Base-by-base conservation (phyloP, 2,888 invertebrate genomes). In the Dermolepida albohirtum region DNA sequence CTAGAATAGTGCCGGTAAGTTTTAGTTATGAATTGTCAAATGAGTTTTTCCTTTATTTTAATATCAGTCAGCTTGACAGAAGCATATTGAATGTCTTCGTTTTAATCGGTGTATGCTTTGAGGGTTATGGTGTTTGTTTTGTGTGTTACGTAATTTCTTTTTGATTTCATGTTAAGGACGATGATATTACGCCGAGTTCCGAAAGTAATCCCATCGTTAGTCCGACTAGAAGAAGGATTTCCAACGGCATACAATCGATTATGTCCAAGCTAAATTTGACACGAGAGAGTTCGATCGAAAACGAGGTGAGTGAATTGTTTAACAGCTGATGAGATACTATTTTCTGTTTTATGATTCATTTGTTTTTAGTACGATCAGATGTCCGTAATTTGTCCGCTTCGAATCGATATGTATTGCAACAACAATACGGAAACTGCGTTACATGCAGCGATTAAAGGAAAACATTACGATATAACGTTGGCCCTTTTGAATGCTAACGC, bases 231-330 rank as follows among this genome's bases (percentile, higher is more conserved):
- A 87, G 90, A 72, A 87, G 93, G 70, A 92, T 96, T 74, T 95
- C 95, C 0, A 91, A 92, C 76, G 95, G 95, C 0, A 95, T 96
- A 71, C 95, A 95, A 78, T 92, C 93, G 22, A 91, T 96, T 54
- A 94, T 96, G 87, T 93, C 92, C 54, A 91, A 92, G 74, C 84
- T 96, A 62, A 94, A 91, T 76, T 89, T 91, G 52, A 86, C 87
- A 17, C 85, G 86, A 71, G 87, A 86, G 34, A 85, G 85, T 29
- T 83, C 83, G 1, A 74, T 80, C 39, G 82, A 82, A 67, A 74
- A 71, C 43, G 84, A 84, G 68, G 84, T 77, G 70, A 66, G 65
- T 62, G 50, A 43, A 67, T 1, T 43, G 57, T 34, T 40, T 22
- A 47, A 50, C 70, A 7, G 27, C 57, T 39, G 11, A 51, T 34